These are phyloP conservation scores for Hemicentrotus pulcherrimus DNA, from an alignment of 35 echinoderm and acorn worm genomes.

Conservation along the genomic window DNA sequence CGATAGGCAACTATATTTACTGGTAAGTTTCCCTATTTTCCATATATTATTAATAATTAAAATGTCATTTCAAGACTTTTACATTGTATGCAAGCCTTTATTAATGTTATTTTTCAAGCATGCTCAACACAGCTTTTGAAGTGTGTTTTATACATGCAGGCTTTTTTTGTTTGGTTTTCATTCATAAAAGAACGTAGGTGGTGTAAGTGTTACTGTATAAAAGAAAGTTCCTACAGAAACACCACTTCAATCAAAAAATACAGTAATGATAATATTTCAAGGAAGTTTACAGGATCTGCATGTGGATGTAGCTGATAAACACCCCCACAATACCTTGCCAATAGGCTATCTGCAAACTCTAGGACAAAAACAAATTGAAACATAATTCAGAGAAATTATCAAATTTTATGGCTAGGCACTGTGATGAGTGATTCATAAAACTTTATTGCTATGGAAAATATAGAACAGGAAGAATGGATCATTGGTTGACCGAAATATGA, in stretches of 20 bases:
- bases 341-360: too few relatives aligned
- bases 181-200: background rate
- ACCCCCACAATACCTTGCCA: background rate
- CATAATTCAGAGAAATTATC: background rate
- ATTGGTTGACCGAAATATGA: background rate
- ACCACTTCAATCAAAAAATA: background rate
- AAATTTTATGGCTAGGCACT: background rate
- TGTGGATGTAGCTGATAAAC: background rate
- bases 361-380: background rate
- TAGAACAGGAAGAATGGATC: background rate
- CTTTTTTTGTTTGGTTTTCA: background rate
- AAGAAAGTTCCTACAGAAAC: background rate
- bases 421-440: background rate
- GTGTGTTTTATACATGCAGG: background rate
- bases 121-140: too few relatives aligned
- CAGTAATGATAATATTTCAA: background rate
- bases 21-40: background rate
- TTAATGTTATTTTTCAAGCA: too few relatives aligned
- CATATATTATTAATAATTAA: background rate
- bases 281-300: background rate
- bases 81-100: background rate
- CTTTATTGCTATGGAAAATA: background rate
- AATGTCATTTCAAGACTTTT: background rate
- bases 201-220: background rate
- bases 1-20: background rate